Conservation (phyloP, 2,888 invertebrate species). For the Drosophila seclusa region DNA sequence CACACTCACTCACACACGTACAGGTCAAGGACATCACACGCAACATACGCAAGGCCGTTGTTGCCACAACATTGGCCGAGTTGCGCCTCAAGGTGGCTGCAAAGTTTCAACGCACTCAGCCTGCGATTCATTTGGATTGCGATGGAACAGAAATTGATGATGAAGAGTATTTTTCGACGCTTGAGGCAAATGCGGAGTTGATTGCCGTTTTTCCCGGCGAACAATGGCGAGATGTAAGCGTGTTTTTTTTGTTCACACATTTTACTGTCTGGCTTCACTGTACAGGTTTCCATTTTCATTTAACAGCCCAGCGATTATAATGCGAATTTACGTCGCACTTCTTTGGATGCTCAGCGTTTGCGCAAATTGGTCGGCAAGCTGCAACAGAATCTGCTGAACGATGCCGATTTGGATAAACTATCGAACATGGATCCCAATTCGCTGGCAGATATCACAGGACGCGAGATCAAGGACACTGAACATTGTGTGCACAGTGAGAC, state of each 20-base stretch:
- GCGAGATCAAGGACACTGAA: slow-evolving; percentile 85
- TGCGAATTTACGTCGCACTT: slow-evolving; percentile 67
- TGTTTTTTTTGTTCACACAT: neutral
- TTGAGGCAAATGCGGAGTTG: slow-evolving; percentile 93
- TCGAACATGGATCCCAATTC: slow-evolving; percentile 96
- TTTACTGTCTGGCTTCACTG: neutral
- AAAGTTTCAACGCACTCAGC: slow-evolving; percentile 87
- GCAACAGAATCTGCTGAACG: slow-evolving; percentile 92
- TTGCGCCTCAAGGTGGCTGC: slow-evolving; percentile 90
- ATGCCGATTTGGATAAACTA: slow-evolving; percentile 92
- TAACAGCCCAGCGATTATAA: slow-evolving; percentile 69
- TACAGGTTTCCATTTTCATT: neutral
- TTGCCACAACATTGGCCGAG: slow-evolving; percentile 91
- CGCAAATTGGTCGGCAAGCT: slow-evolving; percentile 90
- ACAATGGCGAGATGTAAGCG: slow-evolving; percentile 87
- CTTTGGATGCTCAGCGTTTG: slow-evolving; percentile 85
- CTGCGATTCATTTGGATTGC: slow-evolving; percentile 93
- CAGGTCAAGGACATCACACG: slow-evolving; percentile 88
- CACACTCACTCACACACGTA: neutral
- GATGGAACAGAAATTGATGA: slow-evolving; percentile 98
- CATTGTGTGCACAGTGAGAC: slow-evolving; percentile 91
- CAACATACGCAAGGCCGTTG: slow-evolving; percentile 92
- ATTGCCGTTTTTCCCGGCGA: slow-evolving; percentile 92
- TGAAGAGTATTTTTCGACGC: slow-evolving; percentile 95
- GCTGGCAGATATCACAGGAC: slow-evolving; percentile 90